These are phyloP conservation scores for Tenebrio molitor DNA, from an alignment of 1,140 invertebrate genomes.

Conservation along the genomic window DNA sequence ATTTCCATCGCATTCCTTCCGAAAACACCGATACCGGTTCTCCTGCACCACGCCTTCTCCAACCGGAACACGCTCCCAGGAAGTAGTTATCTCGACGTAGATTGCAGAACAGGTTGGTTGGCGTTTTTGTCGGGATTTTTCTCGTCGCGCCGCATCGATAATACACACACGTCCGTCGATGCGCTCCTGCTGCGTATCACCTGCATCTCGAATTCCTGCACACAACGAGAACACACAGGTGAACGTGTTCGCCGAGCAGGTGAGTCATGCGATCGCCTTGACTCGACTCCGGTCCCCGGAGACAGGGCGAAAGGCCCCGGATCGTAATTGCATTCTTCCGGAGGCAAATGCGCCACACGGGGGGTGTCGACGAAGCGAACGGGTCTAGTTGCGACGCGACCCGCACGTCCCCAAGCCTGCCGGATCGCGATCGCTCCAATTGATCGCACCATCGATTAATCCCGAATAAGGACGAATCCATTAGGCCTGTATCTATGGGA, in stretches of 20 bases:
- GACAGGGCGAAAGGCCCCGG: neutral
- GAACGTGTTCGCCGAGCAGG: conserved; percentile 29
- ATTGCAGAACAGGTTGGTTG: conserved; percentile 32
- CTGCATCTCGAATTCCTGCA: conserved; percentile 21
- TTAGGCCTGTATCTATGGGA: conserved; percentile 14
- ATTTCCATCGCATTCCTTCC: neutral
- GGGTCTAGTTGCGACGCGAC: too few species aligned
- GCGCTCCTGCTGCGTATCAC: conserved; percentile 12
- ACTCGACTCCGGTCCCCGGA: neutral
- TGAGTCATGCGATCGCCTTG: conserved; percentile 22
- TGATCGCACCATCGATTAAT: conserved; percentile 29
- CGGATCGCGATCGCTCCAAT: conserved; percentile 12
- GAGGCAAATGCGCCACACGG: too few species aligned
- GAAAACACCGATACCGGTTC: neutral
- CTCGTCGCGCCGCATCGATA: too few species aligned
- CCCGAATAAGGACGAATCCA: conserved; percentile 24
- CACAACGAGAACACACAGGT: conserved; percentile 36
- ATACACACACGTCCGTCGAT: conserved; percentile 2
- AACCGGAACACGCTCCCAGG: conserved; percentile 31
- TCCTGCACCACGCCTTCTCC: conserved; percentile 13
- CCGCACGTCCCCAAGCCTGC: too few species aligned
- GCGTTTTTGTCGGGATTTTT: conserved; percentile 1
- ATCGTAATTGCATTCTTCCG: too few species aligned
- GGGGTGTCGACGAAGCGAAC: too few species aligned
- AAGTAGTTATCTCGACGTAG: conserved; percentile 21